Conservation (phyloP, 2,888 invertebrate genomes). For the Caenorhabditis plicata region DNA sequence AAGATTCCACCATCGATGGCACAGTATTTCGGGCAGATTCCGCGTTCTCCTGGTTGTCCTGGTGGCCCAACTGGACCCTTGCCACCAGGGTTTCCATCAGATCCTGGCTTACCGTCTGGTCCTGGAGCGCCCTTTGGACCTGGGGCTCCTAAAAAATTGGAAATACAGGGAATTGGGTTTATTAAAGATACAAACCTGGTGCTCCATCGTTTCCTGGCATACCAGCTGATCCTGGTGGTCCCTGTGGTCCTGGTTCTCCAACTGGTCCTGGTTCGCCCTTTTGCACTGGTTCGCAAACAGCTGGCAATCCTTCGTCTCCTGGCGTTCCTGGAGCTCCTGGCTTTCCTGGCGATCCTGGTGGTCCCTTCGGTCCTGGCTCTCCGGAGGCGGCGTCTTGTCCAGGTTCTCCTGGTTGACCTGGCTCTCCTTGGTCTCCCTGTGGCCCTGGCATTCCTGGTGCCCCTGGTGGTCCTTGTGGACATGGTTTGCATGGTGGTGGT, state of each 20-base stretch:
- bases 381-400: conserved; percentile 44
- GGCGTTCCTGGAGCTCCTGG: conserved; percentile 50
- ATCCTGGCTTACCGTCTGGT: conserved; percentile 43
- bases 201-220: conserved; percentile 44
- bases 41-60: conserved; percentile 45
- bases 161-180: no score
- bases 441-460: conserved; percentile 52
- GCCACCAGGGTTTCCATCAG: conserved; percentile 43
- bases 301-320: conserved; percentile 39
- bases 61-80: conserved; percentile 41
- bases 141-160: conserved; percentile 25
- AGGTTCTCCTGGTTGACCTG: conserved; percentile 46
- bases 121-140: conserved; percentile 46
- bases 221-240: conserved; percentile 50
- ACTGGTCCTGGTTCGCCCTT: conserved; percentile 49
- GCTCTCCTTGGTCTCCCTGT: conserved; percentile 47
- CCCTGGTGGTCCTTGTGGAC: conserved; percentile 46
- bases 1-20: conserved; percentile 46
- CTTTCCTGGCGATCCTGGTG: conserved; percentile 48
- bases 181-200: conserved; percentile 8
- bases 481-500: conserved; percentile 47
- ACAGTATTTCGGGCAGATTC: conserved; percentile 46
- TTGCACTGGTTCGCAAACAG: conserved; percentile 43
- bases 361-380: conserved; percentile 53
- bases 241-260: conserved; percentile 52